Base-by-base conservation (phyloP, 2,113 vertebrate genomes). In the Romanogobio albipinnatus region DNA sequence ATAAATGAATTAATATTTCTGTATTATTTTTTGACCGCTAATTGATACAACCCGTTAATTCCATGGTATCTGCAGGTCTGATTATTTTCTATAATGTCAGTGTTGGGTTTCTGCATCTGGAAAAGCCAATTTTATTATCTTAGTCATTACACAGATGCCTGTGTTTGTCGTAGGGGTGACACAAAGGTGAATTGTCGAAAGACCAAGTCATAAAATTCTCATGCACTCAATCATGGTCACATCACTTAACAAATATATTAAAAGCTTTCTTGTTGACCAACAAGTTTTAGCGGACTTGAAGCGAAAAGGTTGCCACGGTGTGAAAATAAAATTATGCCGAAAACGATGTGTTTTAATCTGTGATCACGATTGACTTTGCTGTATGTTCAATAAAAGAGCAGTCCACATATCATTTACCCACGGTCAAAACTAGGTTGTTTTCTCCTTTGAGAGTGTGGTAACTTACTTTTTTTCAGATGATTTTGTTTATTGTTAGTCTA, bases 141-240 rank as follows among this genome's bases (percentile, higher is more conserved):
- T 45, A 49, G 81, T 82, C 81, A 43, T 82, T 71, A 71, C 66
- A 58, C 81, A 82, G 66, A 82, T 82, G 80, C 80, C 78, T 81
- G 43, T 81, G 78, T 81, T 81, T 81, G 45, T 82, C 13, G 81
- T 82, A 15, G 81, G 81, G 81, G 81, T 82, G 64, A 82, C 29
- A 58, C 66, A 82, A 71, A 82, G 81, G 81, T 82, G 81, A 82
- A 82, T 81, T 71, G 47, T 82, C 29, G 13, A 82, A 39, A 43
- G 49, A 82, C 71, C 66, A 71, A 71, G 64, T 71, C 81, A 82
- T 82, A 82, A 82, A 82, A 56, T 82, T 81, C 79, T 68, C 62
- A 33, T 82, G 66, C 66, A 70, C 81, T 71, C 64, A 56, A 71
- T 82, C 64, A 71, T 81, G 17, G 45, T 81, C 79, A 51, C 47